Evolutionary conservation across 2,113 vertebrate species (phyloP), one percentile per base, ranked within the genome.

Genomic region (Cyprinodon brontotheroides): DNA sequence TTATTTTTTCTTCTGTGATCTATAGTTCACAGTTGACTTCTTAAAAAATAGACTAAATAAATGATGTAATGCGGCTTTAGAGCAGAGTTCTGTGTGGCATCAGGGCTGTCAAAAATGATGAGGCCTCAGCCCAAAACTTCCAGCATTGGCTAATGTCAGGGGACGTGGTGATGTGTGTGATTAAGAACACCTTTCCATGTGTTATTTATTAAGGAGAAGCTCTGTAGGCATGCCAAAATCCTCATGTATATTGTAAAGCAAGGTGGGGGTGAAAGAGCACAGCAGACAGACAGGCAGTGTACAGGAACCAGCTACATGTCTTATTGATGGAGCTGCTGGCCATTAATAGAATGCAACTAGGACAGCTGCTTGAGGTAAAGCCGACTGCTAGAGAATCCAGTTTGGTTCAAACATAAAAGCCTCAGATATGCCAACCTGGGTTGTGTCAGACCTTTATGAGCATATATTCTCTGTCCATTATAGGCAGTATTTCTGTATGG

Each of bases 341-440:
- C 84, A 88, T 92, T 94, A 93, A 93, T 93, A 80, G 89, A 83
- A 94, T 94, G 91, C 90, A 93, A 92, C 84, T 93, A 88, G 89
- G 92, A 83, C 92, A 93, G 82, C 83, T 67, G 78, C 77, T 59
- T 13, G 77, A 89, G 79, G 84, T 75, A 76, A 86, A 82, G 76
- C 85, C 77, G 83, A 78, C 80, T 82, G 73, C 48, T 82, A 59
- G 68, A 12, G 43, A 48, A 65, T 87, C 73, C 75, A 70, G 61
- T 82, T 68, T 72, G 78, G 87, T 67, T 86, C 5, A 39, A 70
- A 78, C 59, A 22, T 20, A 40, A 74, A 53, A 57, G 50, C n/a
- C 50, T 57, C 50, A 3, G 39, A 76, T 40, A 53, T 50, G 68
- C 37, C 59, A 70, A 57, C 67, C 36, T 77, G 65, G 20, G 69